phyloP scores from a whole-genome alignment of 1,140 invertebrate genomes.

The Micrasema minimum region DNA sequence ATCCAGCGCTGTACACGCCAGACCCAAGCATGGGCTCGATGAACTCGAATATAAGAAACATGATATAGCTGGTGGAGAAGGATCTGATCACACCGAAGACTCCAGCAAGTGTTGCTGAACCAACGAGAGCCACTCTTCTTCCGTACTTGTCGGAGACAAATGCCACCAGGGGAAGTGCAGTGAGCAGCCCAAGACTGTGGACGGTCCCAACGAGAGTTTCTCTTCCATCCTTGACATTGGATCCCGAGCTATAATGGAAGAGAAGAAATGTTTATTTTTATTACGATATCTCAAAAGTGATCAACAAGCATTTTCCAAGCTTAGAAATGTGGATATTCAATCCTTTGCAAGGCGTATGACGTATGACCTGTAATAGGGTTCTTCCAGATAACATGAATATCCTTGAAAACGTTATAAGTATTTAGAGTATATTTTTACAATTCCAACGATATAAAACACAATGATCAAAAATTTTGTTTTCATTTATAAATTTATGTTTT shows the following conservation, averaged over 20 bases:
- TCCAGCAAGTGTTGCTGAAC: conserved; percentile 69
- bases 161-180: conserved; percentile 76
- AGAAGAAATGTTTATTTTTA: too few relatives aligned
- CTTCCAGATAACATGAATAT: too few relatives aligned
- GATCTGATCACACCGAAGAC: conserved; percentile 73
- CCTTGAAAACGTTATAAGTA: too few relatives aligned
- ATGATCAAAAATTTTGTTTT: too few relatives aligned
- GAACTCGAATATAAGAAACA: conserved; percentile 74
- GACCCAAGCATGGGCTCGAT: conserved; percentile 69
- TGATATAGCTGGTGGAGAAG: conserved; percentile 73
- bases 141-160: conserved; percentile 75
- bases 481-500: too few relatives aligned
- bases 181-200: conserved; percentile 75
- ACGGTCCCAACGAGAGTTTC: conserved; percentile 77
- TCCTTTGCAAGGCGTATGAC: too few relatives aligned
- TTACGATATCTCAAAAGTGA: too few relatives aligned
- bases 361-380: too few relatives aligned
- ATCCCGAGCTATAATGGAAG: conserved; percentile 58
- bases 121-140: conserved; percentile 71
- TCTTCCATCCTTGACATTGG: conserved; percentile 72
- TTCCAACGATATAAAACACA: too few relatives aligned
- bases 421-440: too few relatives aligned
- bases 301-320: too few relatives aligned
- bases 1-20: conserved; percentile 63
- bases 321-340: too few relatives aligned